Evolutionary conservation across 1,140 invertebrate genomes (phyloP), one percentile per base, ranked within the genome.

Genomic region (Hycleus cichorii): DNA sequence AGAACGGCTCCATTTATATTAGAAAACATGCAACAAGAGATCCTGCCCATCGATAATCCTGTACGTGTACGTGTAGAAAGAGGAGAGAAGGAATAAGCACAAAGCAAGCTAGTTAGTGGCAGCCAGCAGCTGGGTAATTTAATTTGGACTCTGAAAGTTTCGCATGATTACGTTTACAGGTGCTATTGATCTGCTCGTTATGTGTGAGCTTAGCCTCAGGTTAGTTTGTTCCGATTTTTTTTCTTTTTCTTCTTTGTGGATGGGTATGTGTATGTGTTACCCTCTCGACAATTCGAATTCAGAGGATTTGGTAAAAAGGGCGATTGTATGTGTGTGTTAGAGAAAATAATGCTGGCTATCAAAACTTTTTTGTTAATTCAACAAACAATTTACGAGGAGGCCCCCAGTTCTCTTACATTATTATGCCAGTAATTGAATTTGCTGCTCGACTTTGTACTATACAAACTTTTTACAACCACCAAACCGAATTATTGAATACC

Each of bases 101-200:
- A 53, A 56, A 53, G 53, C 54, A 57, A 44, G 58, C 61, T 58
- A 63, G 61, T 63, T 63, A 63, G 62, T 53, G 62, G 62, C 56
- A 52, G 48, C 56, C 58, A 53, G 55, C 47, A 46, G 60, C 47
- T 52, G 54, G 53, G 58, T 62, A 64, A 66, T 64, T 64, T 60
- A 64, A 66, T 66, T 66, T 66, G 50, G 59, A 55, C 54, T 47
- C 59, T 58, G 59, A 65, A 62, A 66, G 59, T 64, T 66, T 64
- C 59, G 62, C 62, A 62, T 66, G 62, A 66, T 66, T 64, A 62
- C 64, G 59, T 66, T 64, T 66, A 66, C 64, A 66, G 64, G 64
- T 66, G 64, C 59, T 66, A 66, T 66, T 64, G 64, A 66, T 66
- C 64, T 64, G 59, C 56, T 66, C 57, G 59, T 62, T 62, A 64